Base-by-base conservation (phyloP, 2,113 vertebrate species). In the Dendrocopos noguchii region DNA sequence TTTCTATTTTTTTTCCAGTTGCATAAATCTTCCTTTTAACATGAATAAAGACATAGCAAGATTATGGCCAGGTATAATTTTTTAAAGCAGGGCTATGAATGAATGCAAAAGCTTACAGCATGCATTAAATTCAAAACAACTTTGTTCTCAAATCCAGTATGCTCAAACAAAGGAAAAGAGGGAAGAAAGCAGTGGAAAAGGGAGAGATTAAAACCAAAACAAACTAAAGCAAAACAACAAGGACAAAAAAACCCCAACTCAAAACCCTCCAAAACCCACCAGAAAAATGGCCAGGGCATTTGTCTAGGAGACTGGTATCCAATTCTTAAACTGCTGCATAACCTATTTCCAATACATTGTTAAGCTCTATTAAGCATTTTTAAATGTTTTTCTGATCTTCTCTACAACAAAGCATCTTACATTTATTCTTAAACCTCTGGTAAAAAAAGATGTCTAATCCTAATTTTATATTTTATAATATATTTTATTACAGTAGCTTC, bases 111-210 rank as follows among this genome's bases (percentile, higher is more conserved):
- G 22, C 3, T 75, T 73, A 56, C 9, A 71, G 6, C 42, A 28
- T 3, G 3, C 34, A 19, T 52, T 84, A 67, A 63, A 81, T 24
- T 52, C 20, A 87, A 13, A 1, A 4, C 24, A n/a, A 52, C 64
- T 77, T 25, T 52, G 7, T 42, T 18, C 15, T 13, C 28, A 46
- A 52, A 75, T 68, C 9, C 14, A 13, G 3, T 39, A 53, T 39
- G 42, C 6, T 21, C 10, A 74, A 88, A 46, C 3, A 80, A 70
- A 74, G 20, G 7, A 52, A 81, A 52, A 52, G 34, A 55, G 15
- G 2, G 4, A 11, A 33, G 5, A 19, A 22, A 71, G 9, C 2
- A 53, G 10, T 3, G 3, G 3, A 10, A 73, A 28, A 13, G 9
- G 8, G 27, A 81, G 17, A 57, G 50, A 39, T 39, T 39, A 39